Evolutionary conservation across 2,888 invertebrate species (phyloP).

Genomic region (Eupithecia abbreviata): DNA sequence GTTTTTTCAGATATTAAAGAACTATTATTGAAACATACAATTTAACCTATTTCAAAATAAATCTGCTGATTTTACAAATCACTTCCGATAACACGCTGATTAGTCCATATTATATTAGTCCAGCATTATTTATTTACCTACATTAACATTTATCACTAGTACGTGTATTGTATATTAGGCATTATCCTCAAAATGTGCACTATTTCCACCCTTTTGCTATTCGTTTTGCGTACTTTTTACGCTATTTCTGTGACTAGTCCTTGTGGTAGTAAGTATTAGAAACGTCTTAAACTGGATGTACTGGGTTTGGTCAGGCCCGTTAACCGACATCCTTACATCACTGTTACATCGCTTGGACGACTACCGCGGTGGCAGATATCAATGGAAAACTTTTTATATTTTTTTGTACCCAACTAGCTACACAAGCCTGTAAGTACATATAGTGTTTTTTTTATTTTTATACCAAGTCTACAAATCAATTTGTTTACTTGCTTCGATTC

Average conservation of each 20-base stretch:
- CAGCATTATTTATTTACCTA: too few relatives aligned
- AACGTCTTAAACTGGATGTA: background rate
- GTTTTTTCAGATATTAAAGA: too few relatives aligned
- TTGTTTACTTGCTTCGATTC: too few relatives aligned
- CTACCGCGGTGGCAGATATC: background rate
- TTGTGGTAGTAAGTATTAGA: background rate
- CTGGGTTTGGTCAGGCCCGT: conserved; percentile 14
- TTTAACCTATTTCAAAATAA: too few relatives aligned
- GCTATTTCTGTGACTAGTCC: background rate
- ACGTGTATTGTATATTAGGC: background rate
- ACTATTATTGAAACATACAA: too few relatives aligned
- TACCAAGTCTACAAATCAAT: background rate
- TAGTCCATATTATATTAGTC: too few relatives aligned
- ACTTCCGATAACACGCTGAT: too few relatives aligned
- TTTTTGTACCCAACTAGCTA: background rate
- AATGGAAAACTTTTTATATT: background rate
- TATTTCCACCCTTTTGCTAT: background rate
- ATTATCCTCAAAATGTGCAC: background rate
- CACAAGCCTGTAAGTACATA: background rate
- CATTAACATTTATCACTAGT: too few relatives aligned
- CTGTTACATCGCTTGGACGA: conserved; percentile 2
- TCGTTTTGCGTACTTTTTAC: background rate
- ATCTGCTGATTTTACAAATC: too few relatives aligned
- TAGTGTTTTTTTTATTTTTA: background rate
- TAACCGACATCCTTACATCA: conserved; percentile 3